A percentile compares a stretch with the other conserved stretches of the same genome.
These are phyloP conservation scores for Hozukius guyotensis DNA, from an alignment of 2,797 vertebrate genomes.

Conservation along the genomic window DNA sequence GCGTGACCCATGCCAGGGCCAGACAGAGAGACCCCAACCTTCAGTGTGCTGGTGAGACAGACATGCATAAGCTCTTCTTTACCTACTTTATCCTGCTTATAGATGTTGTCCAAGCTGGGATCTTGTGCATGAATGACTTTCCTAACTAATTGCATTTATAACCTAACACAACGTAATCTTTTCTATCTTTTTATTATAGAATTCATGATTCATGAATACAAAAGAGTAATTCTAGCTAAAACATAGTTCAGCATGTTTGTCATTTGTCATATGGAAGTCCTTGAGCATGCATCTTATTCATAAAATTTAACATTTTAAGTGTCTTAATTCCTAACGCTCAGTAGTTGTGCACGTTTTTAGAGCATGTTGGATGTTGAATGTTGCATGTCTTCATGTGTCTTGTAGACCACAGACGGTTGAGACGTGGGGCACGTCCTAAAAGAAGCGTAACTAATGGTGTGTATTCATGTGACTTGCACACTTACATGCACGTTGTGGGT, in stretches of 20 bases:
- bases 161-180: neutral
- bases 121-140: neutral
- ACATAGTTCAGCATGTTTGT: neutral
- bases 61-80: neutral
- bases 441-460: neutral
- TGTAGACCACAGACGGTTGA: constrained; percentile 51
- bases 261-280: neutral
- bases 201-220: neutral
- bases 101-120: neutral
- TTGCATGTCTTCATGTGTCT: constrained; percentile 58
- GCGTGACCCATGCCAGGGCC: constrained; percentile 59
- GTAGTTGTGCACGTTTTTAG: constrained; percentile 36
- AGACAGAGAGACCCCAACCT: constrained; percentile 63
- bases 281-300: neutral
- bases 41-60: constrained; percentile 69
- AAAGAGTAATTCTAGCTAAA: neutral
- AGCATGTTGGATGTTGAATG: constrained; percentile 53
- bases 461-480: constrained; percentile 4
- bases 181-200: neutral
- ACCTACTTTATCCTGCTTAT: neutral
- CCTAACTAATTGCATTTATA: neutral
- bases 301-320: neutral
- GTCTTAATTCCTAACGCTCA: neutral
- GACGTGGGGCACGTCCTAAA: neutral
- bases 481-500: constrained; percentile 1